Evolutionary conservation across 2,797 vertebrate species (phyloP).

Genomic region (Halcyon chelicuti): DNA sequence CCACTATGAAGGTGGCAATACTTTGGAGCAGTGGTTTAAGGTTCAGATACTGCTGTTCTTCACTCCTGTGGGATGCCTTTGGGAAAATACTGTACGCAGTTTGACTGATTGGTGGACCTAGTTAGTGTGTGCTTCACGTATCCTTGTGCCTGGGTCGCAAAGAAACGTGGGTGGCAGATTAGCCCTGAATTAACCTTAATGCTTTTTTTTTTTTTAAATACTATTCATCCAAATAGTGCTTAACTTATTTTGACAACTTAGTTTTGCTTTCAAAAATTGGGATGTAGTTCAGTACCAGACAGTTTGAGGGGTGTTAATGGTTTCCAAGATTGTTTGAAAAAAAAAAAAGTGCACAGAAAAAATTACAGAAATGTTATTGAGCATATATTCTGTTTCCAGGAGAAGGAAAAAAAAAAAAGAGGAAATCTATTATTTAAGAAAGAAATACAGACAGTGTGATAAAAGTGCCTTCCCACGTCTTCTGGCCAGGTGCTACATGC

Average conservation of each 20-base stretch:
- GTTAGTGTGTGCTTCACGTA: background rate
- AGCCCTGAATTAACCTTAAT: background rate
- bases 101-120: background rate
- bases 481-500: constrained; percentile 80
- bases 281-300: background rate
- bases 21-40: background rate
- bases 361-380: constrained; percentile 48
- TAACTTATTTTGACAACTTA: background rate
- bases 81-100: background rate
- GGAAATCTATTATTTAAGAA: constrained; percentile 81
- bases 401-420: background rate
- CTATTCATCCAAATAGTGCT: background rate
- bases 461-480: constrained; percentile 72
- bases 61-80: background rate
- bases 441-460: constrained; percentile 78
- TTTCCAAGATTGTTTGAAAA: background rate
- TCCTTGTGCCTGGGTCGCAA: background rate
- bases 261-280: constrained; percentile 13
- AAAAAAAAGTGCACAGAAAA: background rate
- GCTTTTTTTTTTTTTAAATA: background rate
- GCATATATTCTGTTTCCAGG: constrained; percentile 63
- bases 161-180: background rate
- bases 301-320: background rate
- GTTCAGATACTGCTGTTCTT: background rate
- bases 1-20: background rate